A percentile compares a stretch with the other conserved stretches of the same genome.
These are phyloP conservation scores for Scelioninae gen. 1 DNA, from an alignment of 2,888 invertebrate species.

Conservation along the genomic window DNA sequence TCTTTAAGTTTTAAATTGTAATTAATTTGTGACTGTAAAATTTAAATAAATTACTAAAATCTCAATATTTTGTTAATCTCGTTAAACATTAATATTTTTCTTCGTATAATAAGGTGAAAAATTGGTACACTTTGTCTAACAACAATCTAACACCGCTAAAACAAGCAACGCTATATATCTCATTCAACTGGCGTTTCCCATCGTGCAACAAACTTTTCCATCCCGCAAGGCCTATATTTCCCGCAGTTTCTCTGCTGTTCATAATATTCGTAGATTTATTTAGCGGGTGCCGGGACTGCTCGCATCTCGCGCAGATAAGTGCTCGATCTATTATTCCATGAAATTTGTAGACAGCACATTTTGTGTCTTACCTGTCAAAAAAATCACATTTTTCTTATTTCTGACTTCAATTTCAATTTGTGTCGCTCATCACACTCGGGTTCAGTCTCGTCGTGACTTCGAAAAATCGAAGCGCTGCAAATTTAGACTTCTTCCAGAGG, in stretches of 20 bases:
- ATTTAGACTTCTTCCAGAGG: slow-evolving; percentile 51
- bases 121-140: slow-evolving; percentile 2
- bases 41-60: no score
- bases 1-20: no score
- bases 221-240: slow-evolving; percentile 57
- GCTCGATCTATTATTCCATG: slow-evolving; percentile 81
- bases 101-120: not conserved
- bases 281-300: slow-evolving; percentile 41
- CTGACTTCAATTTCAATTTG: slow-evolving; percentile 16
- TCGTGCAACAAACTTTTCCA: slow-evolving; percentile 46
- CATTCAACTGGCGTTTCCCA: slow-evolving; percentile 42
- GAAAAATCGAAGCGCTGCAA: slow-evolving; percentile 23
- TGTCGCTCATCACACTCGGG: slow-evolving; percentile 14
- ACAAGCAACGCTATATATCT: slow-evolving; percentile 26
- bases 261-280: slow-evolving; percentile 56
- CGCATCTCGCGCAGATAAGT: no score
- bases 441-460: not conserved
- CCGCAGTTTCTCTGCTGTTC: slow-evolving; percentile 35
- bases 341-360: slow-evolving; percentile 77
- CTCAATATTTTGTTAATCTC: no score
- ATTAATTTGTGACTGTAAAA: no score
- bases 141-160: slow-evolving; percentile 10
- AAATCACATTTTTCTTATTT: slow-evolving; percentile 39
- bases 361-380: slow-evolving; percentile 34
- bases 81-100: no score